Base-by-base conservation (phyloP, 2,113 vertebrate species). In the Pterocles burchelli region DNA sequence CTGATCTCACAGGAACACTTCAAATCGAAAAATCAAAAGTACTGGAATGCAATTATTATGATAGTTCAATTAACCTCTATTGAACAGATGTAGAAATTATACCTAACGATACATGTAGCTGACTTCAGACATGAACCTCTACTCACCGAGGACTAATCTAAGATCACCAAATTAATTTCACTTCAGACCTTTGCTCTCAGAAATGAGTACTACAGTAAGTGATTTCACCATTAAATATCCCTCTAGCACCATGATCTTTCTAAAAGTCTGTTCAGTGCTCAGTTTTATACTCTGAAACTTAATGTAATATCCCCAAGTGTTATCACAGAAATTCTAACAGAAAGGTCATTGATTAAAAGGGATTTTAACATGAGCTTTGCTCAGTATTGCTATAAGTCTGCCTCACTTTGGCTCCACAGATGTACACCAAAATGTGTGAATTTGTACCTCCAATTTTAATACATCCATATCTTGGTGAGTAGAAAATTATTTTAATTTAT, bases 141-240 rank as follows among this genome's bases (percentile, higher is more conserved):
- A 78, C 94, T 81, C 92, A 84, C 78, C 0, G 10, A 95, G 83
- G 95, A 95, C 79, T 96, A 88, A 91, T 74, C 86, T 96, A 80
- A 93, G 86, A 85, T 95, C 84, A 88, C 62, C 62, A 97, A 97
- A 97, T 82, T 83, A 92, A 68, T 96, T 97, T 96, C 72, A 78
- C 86, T 95, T 88, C 94, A 86, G 87, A 96, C 77, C 90, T 97
- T 97, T 97, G 92, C 94, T 97, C 94, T 97, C 85, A 96, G 73
- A 97, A 90, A 94, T 93, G 75, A 93, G 91, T 93, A 89, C 52
- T 83, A 84, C n/a, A 93, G 87, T 95, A 96, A 97, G 95, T 97
- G 51, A 94, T 95, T 95, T 96, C 86, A 45, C 75, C 78, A 95
- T 96, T 97, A 96, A 97, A 89, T 65, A 95, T 95, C 95, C 95